These are phyloP conservation scores for Dicaeum eximium DNA, from an alignment of 2,113 vertebrate species.

Conservation along the genomic window DNA sequence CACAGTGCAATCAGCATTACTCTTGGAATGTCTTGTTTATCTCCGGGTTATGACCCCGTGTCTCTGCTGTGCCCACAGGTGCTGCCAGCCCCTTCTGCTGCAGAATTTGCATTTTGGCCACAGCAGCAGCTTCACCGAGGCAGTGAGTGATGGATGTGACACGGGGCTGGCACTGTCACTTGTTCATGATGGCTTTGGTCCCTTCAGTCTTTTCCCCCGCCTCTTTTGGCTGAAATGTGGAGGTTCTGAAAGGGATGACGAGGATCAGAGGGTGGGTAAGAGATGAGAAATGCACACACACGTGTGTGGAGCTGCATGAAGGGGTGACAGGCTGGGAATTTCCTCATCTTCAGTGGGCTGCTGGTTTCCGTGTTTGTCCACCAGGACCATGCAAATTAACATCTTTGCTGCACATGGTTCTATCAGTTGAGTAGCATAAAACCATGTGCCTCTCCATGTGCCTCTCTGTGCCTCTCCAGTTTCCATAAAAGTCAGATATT, in stretches of 20 bases:
- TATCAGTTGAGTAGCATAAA: background rate
- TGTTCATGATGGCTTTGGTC: background rate
- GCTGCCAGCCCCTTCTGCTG: background rate
- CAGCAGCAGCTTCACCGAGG: background rate
- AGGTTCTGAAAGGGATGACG: background rate
- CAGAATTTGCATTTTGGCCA: background rate
- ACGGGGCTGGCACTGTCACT: background rate
- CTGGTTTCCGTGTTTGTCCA: background rate
- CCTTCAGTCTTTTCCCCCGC: background rate
- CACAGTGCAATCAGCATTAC: background rate
- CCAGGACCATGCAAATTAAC: background rate
- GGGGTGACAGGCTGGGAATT: accelerated
- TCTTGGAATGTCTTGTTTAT: background rate
- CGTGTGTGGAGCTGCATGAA: background rate
- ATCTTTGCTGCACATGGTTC: background rate
- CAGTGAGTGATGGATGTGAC: background rate
- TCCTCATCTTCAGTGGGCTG: background rate
- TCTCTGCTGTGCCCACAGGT: background rate
- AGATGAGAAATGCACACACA: background rate
- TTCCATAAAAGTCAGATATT: background rate
- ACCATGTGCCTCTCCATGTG: background rate
- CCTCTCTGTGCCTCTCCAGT: background rate
- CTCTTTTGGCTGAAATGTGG: background rate
- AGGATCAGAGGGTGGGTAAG: background rate
- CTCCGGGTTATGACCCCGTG: background rate